A percentile compares a stretch with the other conserved stretches of the same genome.
Conservation (phyloP, 1,140 invertebrate species). For the Drosophila orosa region DNA sequence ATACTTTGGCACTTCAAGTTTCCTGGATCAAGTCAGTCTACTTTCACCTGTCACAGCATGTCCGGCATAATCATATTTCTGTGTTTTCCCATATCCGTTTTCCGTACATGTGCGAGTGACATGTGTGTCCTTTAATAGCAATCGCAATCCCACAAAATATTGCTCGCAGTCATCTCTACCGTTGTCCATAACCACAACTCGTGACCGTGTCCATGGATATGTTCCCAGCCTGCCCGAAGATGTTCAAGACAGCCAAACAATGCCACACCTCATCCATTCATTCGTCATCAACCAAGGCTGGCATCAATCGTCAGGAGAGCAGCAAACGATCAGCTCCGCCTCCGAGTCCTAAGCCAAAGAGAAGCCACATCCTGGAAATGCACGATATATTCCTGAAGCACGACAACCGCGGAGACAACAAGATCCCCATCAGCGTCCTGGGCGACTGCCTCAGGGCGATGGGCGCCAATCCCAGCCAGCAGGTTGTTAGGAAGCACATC, state of each 20-base stretch:
- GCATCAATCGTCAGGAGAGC: background rate
- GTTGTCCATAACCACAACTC: background rate
- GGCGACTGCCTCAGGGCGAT: slow-evolving; percentile 79
- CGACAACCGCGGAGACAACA: slow-evolving; percentile 50
- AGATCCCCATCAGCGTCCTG: slow-evolving; percentile 48
- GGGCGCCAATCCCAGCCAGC: slow-evolving; percentile 84
- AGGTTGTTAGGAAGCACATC: slow-evolving; percentile 83
- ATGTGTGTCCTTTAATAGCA: slow-evolving; percentile 35
- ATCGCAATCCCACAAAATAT: slow-evolving; percentile 1
- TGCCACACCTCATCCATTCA: slow-evolving; percentile 8
- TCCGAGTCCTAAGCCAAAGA: slow-evolving; percentile 13
- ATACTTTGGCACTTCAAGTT: background rate
- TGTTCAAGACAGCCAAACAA: slow-evolving; percentile 10
- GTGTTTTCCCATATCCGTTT: slow-evolving; percentile 53
- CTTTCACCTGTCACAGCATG: slow-evolving; percentile 68
- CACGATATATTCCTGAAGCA: slow-evolving; percentile 40
- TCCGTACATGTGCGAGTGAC: slow-evolving; percentile 23
- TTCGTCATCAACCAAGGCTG: slow-evolving; percentile 1
- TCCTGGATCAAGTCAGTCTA: slow-evolving; percentile 22
- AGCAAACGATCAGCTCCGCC: slow-evolving; percentile 4
- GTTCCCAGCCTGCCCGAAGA: background rate
- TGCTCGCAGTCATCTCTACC: slow-evolving; percentile 13
- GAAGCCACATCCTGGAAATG: slow-evolving; percentile 23
- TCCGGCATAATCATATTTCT: slow-evolving; percentile 49
- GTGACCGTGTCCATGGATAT: background rate